A percentile compares a stretch with the other conserved stretches of the same genome.
Conservation (phyloP, 1,140 invertebrate species). For the Achroia grisella region DNA sequence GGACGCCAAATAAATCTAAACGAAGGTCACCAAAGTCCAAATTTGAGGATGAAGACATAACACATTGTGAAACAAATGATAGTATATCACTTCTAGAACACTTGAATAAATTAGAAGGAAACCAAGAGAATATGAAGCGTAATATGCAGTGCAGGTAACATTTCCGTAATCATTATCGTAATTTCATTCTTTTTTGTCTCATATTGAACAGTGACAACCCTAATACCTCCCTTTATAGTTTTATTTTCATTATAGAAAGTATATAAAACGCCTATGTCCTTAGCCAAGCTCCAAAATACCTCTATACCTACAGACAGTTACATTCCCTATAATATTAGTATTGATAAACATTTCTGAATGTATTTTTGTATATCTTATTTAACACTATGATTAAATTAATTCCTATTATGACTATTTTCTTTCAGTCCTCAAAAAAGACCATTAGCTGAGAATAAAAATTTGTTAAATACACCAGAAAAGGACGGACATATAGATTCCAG, state of each 20-base stretch:
- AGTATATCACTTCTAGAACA: constrained; percentile 32
- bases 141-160: not conserved
- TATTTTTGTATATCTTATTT: no score
- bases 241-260: no score
- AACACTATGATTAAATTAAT: not conserved
- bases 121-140: constrained; percentile 3
- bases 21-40: not conserved
- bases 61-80: constrained; percentile 14
- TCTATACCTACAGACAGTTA: no score
- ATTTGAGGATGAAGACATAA: constrained; percentile 5
- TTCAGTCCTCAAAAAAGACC: constrained; percentile 42
- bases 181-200: no score
- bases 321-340: no score
- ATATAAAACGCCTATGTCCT: no score
- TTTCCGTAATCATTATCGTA: no score
- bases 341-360: no score
- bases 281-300: no score
- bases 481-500: constrained; percentile 19
- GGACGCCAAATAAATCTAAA: not conserved
- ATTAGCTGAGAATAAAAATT: constrained; percentile 39
- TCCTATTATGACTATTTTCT: constrained; percentile 3
- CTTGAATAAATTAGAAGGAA: constrained; percentile 11
- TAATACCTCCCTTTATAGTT: no score
- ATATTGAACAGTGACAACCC: no score
- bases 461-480: constrained; percentile 22